Conservation (phyloP, 2,888 invertebrate species). For the Pachycephus smyrnensis region DNA sequence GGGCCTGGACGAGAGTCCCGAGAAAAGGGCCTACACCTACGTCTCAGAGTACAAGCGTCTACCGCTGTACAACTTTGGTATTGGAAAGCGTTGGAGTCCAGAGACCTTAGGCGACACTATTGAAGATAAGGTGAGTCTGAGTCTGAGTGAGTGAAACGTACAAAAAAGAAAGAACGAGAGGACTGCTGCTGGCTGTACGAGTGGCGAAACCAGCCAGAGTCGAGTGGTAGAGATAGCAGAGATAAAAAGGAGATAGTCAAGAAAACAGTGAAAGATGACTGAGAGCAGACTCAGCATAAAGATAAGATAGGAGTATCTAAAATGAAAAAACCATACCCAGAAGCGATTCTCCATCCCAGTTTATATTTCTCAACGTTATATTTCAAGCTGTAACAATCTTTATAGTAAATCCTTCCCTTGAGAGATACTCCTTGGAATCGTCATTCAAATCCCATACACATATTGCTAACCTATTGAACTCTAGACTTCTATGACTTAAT, state of each 20-base stretch:
- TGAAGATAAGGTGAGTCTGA: slow-evolving; percentile 64
- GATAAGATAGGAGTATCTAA: not conserved
- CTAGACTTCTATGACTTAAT: not conserved
- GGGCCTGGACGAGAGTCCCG: slow-evolving; percentile 31
- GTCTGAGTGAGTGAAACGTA: slow-evolving; percentile 19
- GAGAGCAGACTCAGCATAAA: not conserved
- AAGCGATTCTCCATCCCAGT: not conserved
- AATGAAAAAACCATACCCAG: not conserved
- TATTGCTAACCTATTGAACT: not conserved
- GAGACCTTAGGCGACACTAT: slow-evolving; percentile 57
- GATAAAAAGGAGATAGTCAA: not conserved
- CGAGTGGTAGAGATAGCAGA: not conserved
- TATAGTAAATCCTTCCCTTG: not conserved
- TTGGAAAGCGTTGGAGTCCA: slow-evolving; percentile 62
- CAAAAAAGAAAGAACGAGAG: not conserved
- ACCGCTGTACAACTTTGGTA: slow-evolving; percentile 68
- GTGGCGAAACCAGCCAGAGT: not conserved
- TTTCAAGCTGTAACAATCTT: not conserved
- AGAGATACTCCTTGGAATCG: not conserved
- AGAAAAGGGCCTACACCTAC: slow-evolving; percentile 72
- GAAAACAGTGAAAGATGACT: not conserved
- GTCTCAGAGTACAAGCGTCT: slow-evolving; percentile 75
- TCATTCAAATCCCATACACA: not conserved
- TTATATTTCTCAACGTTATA: not conserved
- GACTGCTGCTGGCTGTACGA: not conserved